Evolutionary conservation across 2,113 vertebrate genomes (phyloP).

Genomic region (Empidonax alnorum): DNA sequence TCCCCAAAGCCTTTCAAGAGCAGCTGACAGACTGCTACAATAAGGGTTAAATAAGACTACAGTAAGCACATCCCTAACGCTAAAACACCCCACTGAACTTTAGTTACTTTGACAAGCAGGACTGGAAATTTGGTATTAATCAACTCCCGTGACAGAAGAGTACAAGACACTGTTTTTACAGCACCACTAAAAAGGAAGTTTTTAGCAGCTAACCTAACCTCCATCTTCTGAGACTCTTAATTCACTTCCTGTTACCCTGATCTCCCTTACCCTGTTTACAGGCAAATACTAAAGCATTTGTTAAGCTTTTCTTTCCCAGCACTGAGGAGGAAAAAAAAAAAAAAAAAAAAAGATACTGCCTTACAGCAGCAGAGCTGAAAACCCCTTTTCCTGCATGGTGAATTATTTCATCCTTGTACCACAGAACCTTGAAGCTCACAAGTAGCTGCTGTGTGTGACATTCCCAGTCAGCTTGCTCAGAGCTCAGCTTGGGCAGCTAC

Average conservation of each 20-base stretch:
- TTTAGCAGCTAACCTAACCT: not conserved
- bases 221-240: not conserved
- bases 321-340: not conserved
- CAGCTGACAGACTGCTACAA: not conserved
- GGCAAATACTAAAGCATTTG: not conserved
- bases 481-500: not conserved
- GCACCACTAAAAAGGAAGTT: not conserved
- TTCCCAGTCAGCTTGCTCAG: not conserved
- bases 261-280: not conserved
- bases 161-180: not conserved
- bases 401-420: rapidly evolving
- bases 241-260: not conserved
- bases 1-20: not conserved
- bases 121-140: not conserved
- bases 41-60: not conserved
- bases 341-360: no score
- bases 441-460: not conserved
- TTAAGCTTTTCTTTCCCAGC: not conserved
- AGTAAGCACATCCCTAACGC: not conserved
- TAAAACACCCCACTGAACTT: not conserved
- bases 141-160: not conserved
- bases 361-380: not conserved
- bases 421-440: not conserved
- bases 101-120: not conserved
- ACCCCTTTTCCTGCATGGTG: not conserved